Evolutionary conservation across 1,140 invertebrate genomes (phyloP), one percentile per base, ranked within the genome.

Genomic region (Calephelis virginiensis): DNA sequence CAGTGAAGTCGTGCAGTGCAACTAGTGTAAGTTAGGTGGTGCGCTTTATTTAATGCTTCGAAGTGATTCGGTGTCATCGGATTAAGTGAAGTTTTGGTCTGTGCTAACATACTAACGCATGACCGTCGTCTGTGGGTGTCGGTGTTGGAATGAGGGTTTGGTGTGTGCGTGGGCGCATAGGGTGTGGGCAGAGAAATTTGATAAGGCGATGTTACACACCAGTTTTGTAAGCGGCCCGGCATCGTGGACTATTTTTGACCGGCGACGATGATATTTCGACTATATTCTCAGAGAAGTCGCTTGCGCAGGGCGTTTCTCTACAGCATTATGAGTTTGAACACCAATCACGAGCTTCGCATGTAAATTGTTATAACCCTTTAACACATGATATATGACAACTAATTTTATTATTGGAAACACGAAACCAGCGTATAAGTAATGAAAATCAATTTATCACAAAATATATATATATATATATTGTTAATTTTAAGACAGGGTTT

Each of bases 31-130:
- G 85, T 88, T 74, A 61, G 56, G 73, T 76, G 72, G 80, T 74
- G 82, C 72, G 77, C 77, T 77, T 80, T 73, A 79, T 81, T 43
- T 86, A 82, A 82, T 78, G 83, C 83, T 84, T 84, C 76, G 74
- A 71, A 82, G 85, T 89, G 86, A 75, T 81, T 78, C 76, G 69
- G 81, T 81, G 75, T 71, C 73, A 68, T 61, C 68, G 74, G 74
- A 67, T 69, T 74, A 81, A 80, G 84, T 84, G 83, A 75, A 77
- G 72, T 46, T 70, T 69, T 64, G 61, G 63, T 70, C 76, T 81
- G 81, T 85, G 83, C 84, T 88, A 86, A 85, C 82, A 83, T 73
- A 88, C 83, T 88, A 88, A 86, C 75, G 82, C 83, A 89, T 82
- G 86, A 71, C 72, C 73, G 77, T 59, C 66, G 50, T 61, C 69